These are phyloP conservation scores for Peromyscus leucopus DNA, from an alignment of 2,113 vertebrate species.

Conservation along the genomic window DNA sequence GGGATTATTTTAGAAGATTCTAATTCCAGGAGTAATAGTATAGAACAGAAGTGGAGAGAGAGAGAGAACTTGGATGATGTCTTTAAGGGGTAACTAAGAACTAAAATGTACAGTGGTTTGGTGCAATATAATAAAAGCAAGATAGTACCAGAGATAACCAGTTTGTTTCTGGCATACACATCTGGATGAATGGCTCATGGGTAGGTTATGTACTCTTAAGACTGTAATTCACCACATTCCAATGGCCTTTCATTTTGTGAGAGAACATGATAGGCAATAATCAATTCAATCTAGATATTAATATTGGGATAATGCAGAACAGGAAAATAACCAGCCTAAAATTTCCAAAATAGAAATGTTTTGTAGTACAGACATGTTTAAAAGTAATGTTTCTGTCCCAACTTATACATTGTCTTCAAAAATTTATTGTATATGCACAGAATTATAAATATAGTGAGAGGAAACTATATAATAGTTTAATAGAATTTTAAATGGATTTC, in stretches of 20 bases:
- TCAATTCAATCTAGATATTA: neutral
- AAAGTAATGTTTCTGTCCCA: neutral
- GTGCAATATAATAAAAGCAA: neutral
- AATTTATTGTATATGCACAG: neutral
- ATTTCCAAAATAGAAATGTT: neutral
- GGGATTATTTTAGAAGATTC: neutral
- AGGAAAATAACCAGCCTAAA: neutral
- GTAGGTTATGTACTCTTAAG: neutral
- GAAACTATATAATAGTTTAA: neutral
- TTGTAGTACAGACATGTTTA: too few relatives aligned
- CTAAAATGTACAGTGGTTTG: neutral
- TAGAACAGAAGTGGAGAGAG: neutral
- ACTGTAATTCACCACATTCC: too few relatives aligned
- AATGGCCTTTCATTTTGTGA: neutral
- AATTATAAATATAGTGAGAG: neutral
- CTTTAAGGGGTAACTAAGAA: neutral
- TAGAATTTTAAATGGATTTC: neutral
- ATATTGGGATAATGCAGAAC: neutral
- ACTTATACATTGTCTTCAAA: too few relatives aligned
- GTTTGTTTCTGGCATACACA: neutral
- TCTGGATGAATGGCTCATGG: neutral
- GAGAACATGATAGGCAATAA: neutral
- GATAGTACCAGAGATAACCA: neutral
- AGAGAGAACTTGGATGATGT: neutral
- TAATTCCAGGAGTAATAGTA: neutral